Conservation (phyloP, 2,113 vertebrate species). For the Apus apus region DNA sequence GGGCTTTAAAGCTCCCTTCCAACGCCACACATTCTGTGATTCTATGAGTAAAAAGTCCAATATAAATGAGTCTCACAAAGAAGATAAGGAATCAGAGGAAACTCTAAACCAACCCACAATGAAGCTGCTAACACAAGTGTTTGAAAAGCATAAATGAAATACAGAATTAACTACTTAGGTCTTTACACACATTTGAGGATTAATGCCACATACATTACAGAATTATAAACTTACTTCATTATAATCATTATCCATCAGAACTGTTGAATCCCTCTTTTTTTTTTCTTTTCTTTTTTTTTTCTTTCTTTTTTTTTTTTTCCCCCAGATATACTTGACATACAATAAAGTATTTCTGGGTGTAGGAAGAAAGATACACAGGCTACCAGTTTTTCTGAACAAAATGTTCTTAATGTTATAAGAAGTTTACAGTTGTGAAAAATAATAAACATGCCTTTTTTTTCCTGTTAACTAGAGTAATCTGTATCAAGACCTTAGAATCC, state of each 20-base stretch:
- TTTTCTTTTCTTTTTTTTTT: too few species aligned
- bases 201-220: background rate
- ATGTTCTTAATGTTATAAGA: background rate
- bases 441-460: background rate
- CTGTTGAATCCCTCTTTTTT: background rate
- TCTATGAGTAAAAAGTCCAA: too few species aligned
- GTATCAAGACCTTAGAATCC: background rate
- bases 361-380: background rate
- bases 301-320: too few species aligned
- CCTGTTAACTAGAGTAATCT: background rate
- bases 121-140: background rate
- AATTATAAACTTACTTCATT: background rate
- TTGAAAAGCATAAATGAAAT: background rate
- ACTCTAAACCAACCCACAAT: background rate
- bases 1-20: too few species aligned
- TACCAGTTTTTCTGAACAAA: background rate
- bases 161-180: background rate
- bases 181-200: background rate
- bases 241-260: background rate
- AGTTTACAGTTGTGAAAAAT: background rate
- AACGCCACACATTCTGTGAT: too few species aligned
- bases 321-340: background rate
- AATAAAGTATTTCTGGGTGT: background rate
- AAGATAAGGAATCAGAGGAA: background rate
- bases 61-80: background rate